Evolutionary conservation across 2,113 vertebrate species (phyloP), one percentile per base, ranked within the genome.

Genomic region (Xyliphius kryptos): DNA sequence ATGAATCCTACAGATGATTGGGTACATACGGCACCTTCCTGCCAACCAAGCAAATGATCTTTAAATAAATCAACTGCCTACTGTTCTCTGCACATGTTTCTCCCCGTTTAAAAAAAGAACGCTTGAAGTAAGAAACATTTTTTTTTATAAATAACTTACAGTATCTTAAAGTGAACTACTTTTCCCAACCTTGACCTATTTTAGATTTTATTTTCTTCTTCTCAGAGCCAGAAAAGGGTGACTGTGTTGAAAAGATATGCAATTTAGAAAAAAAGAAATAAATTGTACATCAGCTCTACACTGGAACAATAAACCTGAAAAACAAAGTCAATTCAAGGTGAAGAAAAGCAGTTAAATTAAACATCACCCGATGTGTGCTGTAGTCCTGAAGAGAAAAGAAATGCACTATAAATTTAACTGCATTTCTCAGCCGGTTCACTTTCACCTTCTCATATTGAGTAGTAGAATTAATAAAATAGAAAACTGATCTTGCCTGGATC

Each of bases 321-420:
- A 80, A 80, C 77, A 82, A 86, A 83, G 80, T 85, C 84, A 80
- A 75, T 70, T 67, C 82, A 86, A 87, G 84, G 84, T 86, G 80
- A 80, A 16, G 51, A 60, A 57, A 38, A 43, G 47, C 50, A 66
- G 64, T 16, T 12, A 43, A 72, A 67, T 57, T 72, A 50, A 76
- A 77, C 69, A 70, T 67, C 63, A 66, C 56, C 52, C 19, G 15
- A 58, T 49, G 60, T 46, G 11, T 60, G 44, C 20, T 58, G 21
- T 66, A 66, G 54, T 6, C 44, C 10, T 66, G 47, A 59, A 51
- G 47, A 67, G 44, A 60, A 52, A 56, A 20, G 51, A 61, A 61
- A 61, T 60, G 50, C 43, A 60, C 52, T 53, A 68, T 73, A 56
- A 68, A 68, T 68, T 43, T 68, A 15, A 63, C 14, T 50, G 37